Evolutionary conservation across 2,113 vertebrate genomes (phyloP).

Genomic region (human): GRCh38 chr14:104313501-104314000

Average conservation of each 20-base stretch:
- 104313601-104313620: fast-evolving
- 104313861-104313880: fast-evolving
- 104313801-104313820: fast-evolving
- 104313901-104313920: fast-evolving
- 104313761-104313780: fast-evolving
- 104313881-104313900: not conserved
- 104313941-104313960: not conserved
- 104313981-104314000: fast-evolving
- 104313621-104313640: fast-evolving
- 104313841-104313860: too few relatives aligned
- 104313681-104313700: fast-evolving
- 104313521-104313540: fast-evolving
- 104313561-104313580: not conserved
- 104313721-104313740: not conserved
- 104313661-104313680: not conserved
- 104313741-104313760: not conserved
- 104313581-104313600: not conserved
- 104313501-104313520: fast-evolving
- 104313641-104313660: fast-evolving
- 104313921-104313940: not conserved
- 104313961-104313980: not conserved
- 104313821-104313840: too few relatives aligned
- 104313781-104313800: not conserved
- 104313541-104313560: too few relatives aligned
- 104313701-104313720: not conserved